These are phyloP conservation scores for Caenorhabditis briggsae DNA, from an alignment of 1,140 invertebrate genomes.

Conservation along the genomic window DNA sequence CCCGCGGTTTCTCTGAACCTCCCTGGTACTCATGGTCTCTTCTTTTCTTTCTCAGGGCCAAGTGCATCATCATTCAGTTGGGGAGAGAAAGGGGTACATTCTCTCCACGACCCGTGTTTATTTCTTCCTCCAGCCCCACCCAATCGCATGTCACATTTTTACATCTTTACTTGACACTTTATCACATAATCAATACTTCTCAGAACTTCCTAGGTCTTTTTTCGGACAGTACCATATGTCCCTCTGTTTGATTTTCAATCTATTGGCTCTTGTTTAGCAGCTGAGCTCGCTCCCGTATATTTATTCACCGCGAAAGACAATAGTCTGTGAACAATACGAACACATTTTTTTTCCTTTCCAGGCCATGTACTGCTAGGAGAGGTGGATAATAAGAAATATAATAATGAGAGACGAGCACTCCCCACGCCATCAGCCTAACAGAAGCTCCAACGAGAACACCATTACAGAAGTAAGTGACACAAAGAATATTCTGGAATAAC, in stretches of 20 bases:
- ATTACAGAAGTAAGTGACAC: slow-evolving; percentile 31
- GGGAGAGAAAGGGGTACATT: slow-evolving; percentile 15
- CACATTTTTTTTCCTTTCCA: background rate
- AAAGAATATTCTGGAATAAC: background rate
- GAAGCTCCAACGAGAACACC: background rate
- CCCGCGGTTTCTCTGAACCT: background rate
- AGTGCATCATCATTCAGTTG: slow-evolving; percentile 43
- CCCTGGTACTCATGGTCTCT: background rate
- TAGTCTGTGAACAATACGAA: background rate
- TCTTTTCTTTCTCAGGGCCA: slow-evolving; percentile 10
- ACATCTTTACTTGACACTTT: slow-evolving; percentile 27
- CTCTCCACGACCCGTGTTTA: slow-evolving; percentile 44
- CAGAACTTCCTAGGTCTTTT: background rate
- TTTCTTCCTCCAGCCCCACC: slow-evolving; percentile 26
- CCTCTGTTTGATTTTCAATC: background rate
- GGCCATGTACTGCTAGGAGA: slow-evolving; percentile 2
- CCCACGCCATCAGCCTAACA: background rate
- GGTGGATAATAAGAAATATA: background rate
- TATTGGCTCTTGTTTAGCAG: background rate
- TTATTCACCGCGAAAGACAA: background rate
- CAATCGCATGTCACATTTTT: slow-evolving; percentile 41
- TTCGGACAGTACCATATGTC: background rate
- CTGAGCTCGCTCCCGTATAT: background rate
- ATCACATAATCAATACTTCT: slow-evolving; percentile 33
- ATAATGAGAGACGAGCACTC: slow-evolving; percentile 46